These are phyloP conservation scores for Ophion ventricosus DNA, from an alignment of 2,888 invertebrate species.

Conservation along the genomic window DNA sequence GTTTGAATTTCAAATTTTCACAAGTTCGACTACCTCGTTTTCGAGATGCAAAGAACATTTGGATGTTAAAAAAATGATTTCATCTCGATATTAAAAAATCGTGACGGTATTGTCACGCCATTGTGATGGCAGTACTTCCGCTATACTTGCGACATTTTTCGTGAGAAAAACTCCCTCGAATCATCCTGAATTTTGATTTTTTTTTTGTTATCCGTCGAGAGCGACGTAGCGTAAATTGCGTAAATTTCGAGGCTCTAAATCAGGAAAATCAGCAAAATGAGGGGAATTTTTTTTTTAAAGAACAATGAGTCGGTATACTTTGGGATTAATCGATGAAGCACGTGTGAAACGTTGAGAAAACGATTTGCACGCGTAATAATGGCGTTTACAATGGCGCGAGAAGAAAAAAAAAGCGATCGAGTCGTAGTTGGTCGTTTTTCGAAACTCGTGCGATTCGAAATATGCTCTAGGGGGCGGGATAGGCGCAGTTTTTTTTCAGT, in stretches of 20 bases:
- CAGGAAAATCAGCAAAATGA: no score
- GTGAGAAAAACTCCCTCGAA: neutral
- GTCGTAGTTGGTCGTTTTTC: neutral
- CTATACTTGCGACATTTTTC: neutral
- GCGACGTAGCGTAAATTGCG: neutral
- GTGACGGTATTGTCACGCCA: neutral
- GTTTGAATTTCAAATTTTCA: neutral
- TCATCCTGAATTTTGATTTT: neutral
- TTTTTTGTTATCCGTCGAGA: neutral
- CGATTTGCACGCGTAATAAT: neutral
- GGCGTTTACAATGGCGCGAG: neutral
- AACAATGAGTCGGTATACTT: neutral
- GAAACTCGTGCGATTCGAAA: constrained; percentile 53
- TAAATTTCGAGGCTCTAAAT: neutral
- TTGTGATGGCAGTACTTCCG: neutral
- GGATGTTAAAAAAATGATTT: neutral
- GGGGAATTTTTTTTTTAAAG: neutral
- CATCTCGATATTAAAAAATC: neutral
- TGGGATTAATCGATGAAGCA: neutral
- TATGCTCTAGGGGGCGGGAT: neutral
- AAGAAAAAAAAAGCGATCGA: neutral
- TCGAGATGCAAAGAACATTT: neutral
- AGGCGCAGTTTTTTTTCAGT: constrained; percentile 16
- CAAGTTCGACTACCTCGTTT: no score
- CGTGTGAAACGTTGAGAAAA: neutral